Conservation (phyloP, 2,888 invertebrate species). For the Cephonodes hylas region DNA sequence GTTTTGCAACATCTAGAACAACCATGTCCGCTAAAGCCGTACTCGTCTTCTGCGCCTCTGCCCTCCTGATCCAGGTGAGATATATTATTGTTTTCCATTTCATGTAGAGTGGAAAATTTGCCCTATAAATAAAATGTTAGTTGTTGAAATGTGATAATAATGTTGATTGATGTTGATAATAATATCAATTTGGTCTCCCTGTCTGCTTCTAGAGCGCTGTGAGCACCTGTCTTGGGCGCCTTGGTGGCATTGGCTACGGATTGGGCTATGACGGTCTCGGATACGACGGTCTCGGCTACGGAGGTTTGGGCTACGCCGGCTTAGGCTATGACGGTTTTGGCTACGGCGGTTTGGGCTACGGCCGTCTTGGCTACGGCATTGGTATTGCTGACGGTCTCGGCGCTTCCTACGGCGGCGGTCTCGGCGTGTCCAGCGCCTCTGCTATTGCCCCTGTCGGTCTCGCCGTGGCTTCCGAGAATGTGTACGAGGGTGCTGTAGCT, state of each 20-base stretch:
- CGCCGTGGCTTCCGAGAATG: constrained; percentile 35
- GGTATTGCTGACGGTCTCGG: not conserved
- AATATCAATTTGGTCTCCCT: too few species aligned
- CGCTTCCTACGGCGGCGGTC: constrained; percentile 27
- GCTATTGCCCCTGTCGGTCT: constrained; percentile 34
- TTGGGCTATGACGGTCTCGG: constrained; percentile 5
- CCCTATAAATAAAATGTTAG: not conserved
- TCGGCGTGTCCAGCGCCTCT: constrained; percentile 31
- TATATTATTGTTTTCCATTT: not conserved
- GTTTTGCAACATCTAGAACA: constrained; percentile 11
- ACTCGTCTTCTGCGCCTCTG: constrained; percentile 20
- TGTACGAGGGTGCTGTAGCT: constrained; percentile 32
- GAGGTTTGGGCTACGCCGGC: constrained; percentile 8
- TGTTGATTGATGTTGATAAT: too few species aligned
- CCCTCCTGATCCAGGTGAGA: constrained; percentile 6
- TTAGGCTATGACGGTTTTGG: constrained; percentile 15
- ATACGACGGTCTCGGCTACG: not conserved
- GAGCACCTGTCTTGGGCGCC: constrained; percentile 7
- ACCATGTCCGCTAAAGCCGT: constrained; percentile 18
- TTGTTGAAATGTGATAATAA: too few species aligned
- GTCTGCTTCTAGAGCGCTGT: constrained; percentile 10
- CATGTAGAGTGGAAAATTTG: too few species aligned
- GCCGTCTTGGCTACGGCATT: constrained; percentile 26
- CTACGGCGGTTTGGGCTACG: constrained; percentile 34
- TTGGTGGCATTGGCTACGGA: not conserved